Evolutionary conservation across 2,113 vertebrate genomes (phyloP).

Genomic region (Carassius auratus): DNA sequence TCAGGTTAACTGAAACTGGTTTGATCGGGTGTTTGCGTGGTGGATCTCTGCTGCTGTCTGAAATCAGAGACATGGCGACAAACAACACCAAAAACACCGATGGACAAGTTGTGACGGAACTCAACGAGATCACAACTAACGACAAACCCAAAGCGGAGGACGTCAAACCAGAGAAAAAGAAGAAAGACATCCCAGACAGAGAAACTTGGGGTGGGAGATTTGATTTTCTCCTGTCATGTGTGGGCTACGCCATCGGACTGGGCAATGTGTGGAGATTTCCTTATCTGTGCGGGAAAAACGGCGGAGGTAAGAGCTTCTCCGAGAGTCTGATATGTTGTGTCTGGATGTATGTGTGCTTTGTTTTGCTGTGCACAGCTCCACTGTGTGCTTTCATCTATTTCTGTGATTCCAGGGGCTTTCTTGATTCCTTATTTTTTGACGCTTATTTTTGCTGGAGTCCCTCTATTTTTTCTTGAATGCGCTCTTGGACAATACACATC

Average conservation of each 20-base stretch:
- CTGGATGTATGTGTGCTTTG: not conserved
- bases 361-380: not conserved
- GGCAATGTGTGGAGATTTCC: slow-evolving; percentile 99
- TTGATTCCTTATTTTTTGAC: slow-evolving; percentile 98
- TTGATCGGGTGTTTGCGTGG: slow-evolving; percentile 97
- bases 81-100: slow-evolving; percentile 90
- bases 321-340: not conserved
- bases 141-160: slow-evolving; percentile 94
- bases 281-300: slow-evolving; percentile 97
- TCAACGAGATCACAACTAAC: slow-evolving; percentile 88
- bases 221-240: slow-evolving; percentile 98
- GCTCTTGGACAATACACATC: slow-evolving; percentile 94
- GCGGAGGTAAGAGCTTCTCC: slow-evolving; percentile 83
- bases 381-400: slow-evolving; percentile 11
- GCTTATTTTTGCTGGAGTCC: slow-evolving; percentile 95
- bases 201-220: slow-evolving; percentile 96
- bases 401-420: slow-evolving; percentile 86
- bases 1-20: slow-evolving; percentile 70
- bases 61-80: slow-evolving; percentile 91
- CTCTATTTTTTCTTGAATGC: slow-evolving; percentile 93
- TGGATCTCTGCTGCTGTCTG: slow-evolving; percentile 90
- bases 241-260: slow-evolving; percentile 98
- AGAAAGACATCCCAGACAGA: slow-evolving; percentile 84
- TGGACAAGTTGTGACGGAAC: slow-evolving; percentile 91
- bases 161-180: slow-evolving; percentile 89